Base-by-base conservation (phyloP, 2,113 vertebrate genomes). In the Speoplatyrhinus poulsoni region DNA sequence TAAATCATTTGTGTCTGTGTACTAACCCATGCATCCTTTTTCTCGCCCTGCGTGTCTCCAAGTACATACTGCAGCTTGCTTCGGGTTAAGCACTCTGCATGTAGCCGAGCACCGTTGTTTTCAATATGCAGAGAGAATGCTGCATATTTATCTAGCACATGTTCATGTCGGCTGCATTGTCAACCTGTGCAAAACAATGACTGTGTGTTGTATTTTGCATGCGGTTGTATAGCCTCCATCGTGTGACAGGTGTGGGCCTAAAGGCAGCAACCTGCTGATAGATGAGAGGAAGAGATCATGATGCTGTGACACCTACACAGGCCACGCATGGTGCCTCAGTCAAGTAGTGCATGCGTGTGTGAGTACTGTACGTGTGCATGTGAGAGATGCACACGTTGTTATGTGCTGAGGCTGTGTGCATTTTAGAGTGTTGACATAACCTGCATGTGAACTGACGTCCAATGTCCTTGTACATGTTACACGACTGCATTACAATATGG, bases 251-350 rank as follows among this genome's bases (percentile, higher is more conserved):
- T 67, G 81, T 16, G 73, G 68, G 62, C 33, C 75, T 59, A 62
- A 48, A 73, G 69, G 72, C 77, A 85, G 66, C 62, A 54, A 63
- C 48, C 62, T 66, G 58, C 76, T 85, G 80, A 89, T 83, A 84
- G 84, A 87, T 83, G 71, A 79, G 70, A 60, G 84, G 86, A 83
- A 84, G 57, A 87, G 85, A 86, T 84, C 82, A 84, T 83, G 81
- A 80, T 70, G 86, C 70, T 72, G 74, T 79, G 65, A 78, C 80
- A 79, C 61, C 75, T 78, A 58, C 69, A 79, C 65, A 82, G 65
- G 76, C 76, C 71, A 76, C 56, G 70, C 69, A 73, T 65, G 68
- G 80, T 89, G 82, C 76, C 70, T 85, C 69, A 72, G 62, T 67
- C 69, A 74, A 48, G 33, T 3, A 56, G 55, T 53, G 3, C 15